phyloP scores from a whole-genome alignment of 2,888 invertebrate genomes.

The Epistrophella euchroma region DNA sequence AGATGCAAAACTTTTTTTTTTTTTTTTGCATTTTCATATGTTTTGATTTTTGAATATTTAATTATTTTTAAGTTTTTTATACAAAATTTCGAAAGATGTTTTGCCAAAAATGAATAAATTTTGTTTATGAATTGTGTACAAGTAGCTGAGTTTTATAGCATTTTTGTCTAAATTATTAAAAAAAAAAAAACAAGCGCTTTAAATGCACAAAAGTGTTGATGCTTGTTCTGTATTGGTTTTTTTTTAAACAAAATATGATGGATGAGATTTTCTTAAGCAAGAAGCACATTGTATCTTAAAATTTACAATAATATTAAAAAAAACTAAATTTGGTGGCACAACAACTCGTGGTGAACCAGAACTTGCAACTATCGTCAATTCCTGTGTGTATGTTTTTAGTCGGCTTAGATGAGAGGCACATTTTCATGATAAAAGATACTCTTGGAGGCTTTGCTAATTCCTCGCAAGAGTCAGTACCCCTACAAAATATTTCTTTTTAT shows the following conservation, averaged over 20 bases:
- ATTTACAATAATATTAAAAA: no score
- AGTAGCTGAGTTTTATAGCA: neutral
- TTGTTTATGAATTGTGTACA: constrained; percentile 15
- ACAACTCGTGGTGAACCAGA: no score
- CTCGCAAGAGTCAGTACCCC: no score
- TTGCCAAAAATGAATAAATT: constrained; percentile 47
- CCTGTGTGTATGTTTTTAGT: no score
- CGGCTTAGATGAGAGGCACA: no score
- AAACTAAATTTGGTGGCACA: no score
- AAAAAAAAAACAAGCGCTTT: neutral
- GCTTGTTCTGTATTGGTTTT: neutral
- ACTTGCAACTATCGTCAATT: no score
- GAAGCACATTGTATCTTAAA: no score
- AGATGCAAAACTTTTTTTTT: neutral
- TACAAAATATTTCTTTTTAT: no score
- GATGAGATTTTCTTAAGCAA: neutral
- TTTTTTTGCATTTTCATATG: neutral
- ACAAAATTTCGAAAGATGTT: constrained; percentile 69
- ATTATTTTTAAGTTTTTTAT: constrained; percentile 15
- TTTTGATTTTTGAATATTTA: neutral
- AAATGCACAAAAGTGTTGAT: neutral
- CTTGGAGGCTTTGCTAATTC: no score
- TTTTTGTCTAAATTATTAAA: neutral
- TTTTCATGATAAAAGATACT: no score
- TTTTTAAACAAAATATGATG: neutral